These are phyloP conservation scores for Cossypha heuglini DNA, from an alignment of 2,797 vertebrate species.

Conservation along the genomic window DNA sequence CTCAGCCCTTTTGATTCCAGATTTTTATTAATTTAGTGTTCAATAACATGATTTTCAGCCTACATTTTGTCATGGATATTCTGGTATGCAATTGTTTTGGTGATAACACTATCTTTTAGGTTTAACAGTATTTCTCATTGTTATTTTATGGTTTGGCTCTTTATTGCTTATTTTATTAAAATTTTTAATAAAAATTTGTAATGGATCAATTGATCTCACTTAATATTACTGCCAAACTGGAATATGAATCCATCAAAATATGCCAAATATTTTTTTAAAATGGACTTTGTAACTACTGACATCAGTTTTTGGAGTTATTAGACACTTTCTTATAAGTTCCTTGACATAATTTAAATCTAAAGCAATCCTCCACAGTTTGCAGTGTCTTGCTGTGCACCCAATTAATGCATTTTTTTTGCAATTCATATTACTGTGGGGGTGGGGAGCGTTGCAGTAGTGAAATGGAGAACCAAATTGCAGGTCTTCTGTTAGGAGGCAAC, in stretches of 20 bases:
- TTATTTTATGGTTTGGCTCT: background rate
- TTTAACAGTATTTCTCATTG: background rate
- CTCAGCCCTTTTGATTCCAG: background rate
- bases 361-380: background rate
- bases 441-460: background rate
- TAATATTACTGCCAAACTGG: background rate
- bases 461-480: background rate
- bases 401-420: background rate
- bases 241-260: background rate
- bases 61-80: background rate
- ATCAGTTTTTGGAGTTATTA: background rate
- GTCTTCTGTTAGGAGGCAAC: background rate
- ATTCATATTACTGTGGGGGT: background rate
- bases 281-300: background rate
- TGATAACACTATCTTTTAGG: background rate
- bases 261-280: background rate
- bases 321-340: background rate
- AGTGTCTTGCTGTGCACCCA: background rate
- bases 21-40: background rate
- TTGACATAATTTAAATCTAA: background rate
- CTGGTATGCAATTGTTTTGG: background rate
- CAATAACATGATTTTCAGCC: background rate
- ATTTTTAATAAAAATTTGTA: background rate
- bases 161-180: background rate
- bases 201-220: background rate